phyloP scores from a whole-genome alignment of 2,797 vertebrate species.

The Leucoraja ocellata region DNA sequence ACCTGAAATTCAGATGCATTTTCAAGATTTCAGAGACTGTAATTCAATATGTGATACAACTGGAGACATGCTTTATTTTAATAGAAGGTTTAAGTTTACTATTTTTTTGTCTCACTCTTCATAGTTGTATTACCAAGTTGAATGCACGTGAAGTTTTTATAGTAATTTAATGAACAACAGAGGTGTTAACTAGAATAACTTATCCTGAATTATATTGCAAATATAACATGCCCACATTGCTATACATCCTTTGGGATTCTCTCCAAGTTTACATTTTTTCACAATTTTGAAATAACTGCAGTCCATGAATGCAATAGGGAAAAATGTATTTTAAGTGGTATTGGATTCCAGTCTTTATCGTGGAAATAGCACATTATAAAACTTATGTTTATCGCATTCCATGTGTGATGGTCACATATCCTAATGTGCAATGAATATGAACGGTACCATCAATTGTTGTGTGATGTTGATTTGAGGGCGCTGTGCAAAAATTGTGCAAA shows the following conservation, averaged over 20 bases:
- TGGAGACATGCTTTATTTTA: neutral
- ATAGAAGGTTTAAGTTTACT: neutral
- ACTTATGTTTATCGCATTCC: no score
- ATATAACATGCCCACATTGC: no score
- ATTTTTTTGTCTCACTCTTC: neutral
- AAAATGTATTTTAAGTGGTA: no score
- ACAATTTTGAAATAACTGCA: neutral
- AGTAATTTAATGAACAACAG: neutral
- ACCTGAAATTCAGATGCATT: neutral
- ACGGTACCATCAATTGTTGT: no score
- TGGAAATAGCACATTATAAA: no score
- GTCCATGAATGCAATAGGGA: no score
- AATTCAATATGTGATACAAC: neutral
- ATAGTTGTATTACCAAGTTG: neutral
- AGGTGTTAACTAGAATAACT: neutral
- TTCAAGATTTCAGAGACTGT: neutral
- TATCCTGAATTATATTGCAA: neutral
- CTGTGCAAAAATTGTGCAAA: no score
- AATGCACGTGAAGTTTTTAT: neutral
- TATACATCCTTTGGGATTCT: neutral
- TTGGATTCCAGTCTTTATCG: no score
- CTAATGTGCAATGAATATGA: no score
- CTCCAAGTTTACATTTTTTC: neutral
- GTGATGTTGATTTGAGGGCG: no score
- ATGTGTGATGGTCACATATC: no score